Percentiles rank a stretch among this genome's conserved stretches.
Evolutionary conservation across 2,797 vertebrate species (phyloP).

Genomic region (Channallabes apus): DNA sequence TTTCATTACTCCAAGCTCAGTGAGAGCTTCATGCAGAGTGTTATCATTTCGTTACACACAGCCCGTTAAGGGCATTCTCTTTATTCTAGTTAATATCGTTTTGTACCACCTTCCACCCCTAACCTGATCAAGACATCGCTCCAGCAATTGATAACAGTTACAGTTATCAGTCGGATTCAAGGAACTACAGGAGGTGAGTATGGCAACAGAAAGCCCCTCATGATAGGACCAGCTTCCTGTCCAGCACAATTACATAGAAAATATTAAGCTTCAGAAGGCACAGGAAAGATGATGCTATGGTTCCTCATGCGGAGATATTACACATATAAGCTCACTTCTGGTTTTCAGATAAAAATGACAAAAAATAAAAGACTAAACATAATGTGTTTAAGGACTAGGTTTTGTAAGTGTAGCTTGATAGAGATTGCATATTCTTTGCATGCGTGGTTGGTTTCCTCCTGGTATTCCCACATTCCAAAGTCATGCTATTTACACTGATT

Average conservation of each 20-base stretch:
- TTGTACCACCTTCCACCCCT: slow-evolving; percentile 42
- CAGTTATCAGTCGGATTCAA: slow-evolving; percentile 87
- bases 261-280: slow-evolving; percentile 49
- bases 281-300: slow-evolving; percentile 55
- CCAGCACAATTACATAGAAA: slow-evolving; percentile 47
- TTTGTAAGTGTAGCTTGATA: not conserved
- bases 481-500: no score
- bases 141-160: slow-evolving; percentile 83
- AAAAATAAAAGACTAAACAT: not conserved
- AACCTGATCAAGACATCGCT: slow-evolving; percentile 57
- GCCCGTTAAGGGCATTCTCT: no score
- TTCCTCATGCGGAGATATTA: slow-evolving; percentile 40
- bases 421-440: no score
- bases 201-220: slow-evolving; percentile 63
- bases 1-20: slow-evolving; percentile 86
- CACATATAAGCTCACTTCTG: slow-evolving; percentile 44
- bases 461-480: no score
- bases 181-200: slow-evolving; percentile 61
- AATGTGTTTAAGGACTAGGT: not conserved
- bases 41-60: no score
- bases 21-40: slow-evolving; percentile 76
- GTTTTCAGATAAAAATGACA: not conserved
- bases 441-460: no score
- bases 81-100: no score
- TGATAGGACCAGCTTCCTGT: slow-evolving; percentile 62